phyloP scores from a whole-genome alignment of 2,797 vertebrate species.

The Helarctos malayanus region DNA sequence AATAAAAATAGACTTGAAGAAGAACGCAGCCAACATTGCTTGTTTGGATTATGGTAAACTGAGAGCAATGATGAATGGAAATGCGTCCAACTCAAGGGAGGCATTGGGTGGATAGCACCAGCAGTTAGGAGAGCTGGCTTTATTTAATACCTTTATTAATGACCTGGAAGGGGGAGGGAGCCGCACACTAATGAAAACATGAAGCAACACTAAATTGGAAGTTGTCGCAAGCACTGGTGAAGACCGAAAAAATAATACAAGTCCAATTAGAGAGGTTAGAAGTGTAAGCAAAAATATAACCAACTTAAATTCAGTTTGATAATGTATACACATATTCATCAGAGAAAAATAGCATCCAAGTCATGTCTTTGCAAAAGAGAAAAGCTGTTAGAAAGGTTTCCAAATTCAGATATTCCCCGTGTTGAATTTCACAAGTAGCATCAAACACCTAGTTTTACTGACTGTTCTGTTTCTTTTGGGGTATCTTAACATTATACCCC shows the following conservation, averaged over 20 bases:
- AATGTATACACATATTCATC: not conserved
- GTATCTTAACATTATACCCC: not conserved
- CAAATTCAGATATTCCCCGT: not conserved
- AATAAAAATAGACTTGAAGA: not conserved
- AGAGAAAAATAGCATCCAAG: not conserved
- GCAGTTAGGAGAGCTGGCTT: not conserved
- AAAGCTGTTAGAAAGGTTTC: not conserved
- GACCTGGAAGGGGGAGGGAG: slow-evolving; percentile 42
- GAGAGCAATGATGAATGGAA: not conserved
- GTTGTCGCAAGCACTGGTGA: not conserved
- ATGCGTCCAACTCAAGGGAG: not conserved
- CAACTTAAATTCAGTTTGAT: slow-evolving; percentile 38
- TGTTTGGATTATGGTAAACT: not conserved
- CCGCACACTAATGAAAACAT: slow-evolving; percentile 62
- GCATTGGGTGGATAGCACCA: not conserved
- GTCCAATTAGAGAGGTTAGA: not conserved
- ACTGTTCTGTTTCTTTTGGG: not conserved
- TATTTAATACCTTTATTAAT: not conserved
- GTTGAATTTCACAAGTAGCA: not conserved
- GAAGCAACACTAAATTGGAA: slow-evolving; percentile 66
- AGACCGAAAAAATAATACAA: slow-evolving; percentile 49
- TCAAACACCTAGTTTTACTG: not conserved
- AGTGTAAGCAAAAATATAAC: not conserved
- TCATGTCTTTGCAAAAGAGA: not conserved
- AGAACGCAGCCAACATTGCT: not conserved